Base-by-base conservation (phyloP, 1,140 invertebrate genomes). In the Aphis gossypii region DNA sequence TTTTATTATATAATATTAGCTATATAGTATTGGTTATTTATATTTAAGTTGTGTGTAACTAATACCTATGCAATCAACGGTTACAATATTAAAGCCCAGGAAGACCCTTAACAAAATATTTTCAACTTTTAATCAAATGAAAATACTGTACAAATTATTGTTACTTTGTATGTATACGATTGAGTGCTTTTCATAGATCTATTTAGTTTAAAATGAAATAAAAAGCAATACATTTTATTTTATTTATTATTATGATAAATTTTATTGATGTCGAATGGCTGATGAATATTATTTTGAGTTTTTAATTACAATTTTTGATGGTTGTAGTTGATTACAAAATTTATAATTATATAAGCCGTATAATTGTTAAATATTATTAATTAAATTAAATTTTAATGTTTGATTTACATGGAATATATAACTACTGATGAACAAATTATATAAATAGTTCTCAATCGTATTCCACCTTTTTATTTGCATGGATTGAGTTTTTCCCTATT, bases 401-500 rank as follows among this genome's bases (percentile, higher is more conserved):
- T 44, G 25, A 84, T 11, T 21, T 83, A 38, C 6, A 44, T 25
- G 30, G 30, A 30, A 1, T n/a, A 14, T 11, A 30, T 86, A 18
- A 48, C 48, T 87, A 30, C 1, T n/a, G 2, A 86, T 23, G 25
- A 46, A 44, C 46, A 9, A 18, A n/a, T 21, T 88, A 4, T 51
- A 46, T 30, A 48, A 48, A 87, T 56, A 56, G 9, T 56, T 41
- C 88, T 90, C 89, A 68, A 90, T 90, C 38, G 56, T 90, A 90
- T 68, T 90, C 2, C 25, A 90, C 38, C 38, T 44, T 90, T 90
- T 90, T 83, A 92, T 48, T 82, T 92, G 90, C 90, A 92, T 92
- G 90, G 90, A 92, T 92, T 92, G 90, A 41, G 25, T 68, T 68
- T 91, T 92, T 51, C 35, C 68, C 90, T 48, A 83, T 44, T 90